Conservation (phyloP, 1,140 invertebrate genomes). For the Aricia agestis region DNA sequence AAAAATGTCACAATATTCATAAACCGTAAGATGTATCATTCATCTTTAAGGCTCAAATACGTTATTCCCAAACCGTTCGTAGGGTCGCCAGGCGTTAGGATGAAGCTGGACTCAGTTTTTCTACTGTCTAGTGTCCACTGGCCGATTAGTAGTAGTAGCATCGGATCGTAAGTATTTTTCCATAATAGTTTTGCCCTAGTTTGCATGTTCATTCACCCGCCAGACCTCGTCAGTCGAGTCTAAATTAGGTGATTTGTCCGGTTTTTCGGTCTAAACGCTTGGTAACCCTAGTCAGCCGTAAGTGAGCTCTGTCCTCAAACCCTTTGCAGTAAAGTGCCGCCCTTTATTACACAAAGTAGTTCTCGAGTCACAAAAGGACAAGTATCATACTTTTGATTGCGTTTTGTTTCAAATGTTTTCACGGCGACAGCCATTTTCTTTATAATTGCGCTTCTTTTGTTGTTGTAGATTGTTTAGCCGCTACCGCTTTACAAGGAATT, state of each 20-base stretch:
- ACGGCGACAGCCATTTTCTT: neutral
- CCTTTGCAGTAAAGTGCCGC: slow-evolving; percentile 5
- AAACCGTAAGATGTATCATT: neutral
- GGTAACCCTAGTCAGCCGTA: neutral
- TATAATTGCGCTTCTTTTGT: neutral
- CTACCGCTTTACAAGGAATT: too few relatives aligned
- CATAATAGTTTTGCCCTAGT: too few relatives aligned
- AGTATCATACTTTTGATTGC: slow-evolving; percentile 6
- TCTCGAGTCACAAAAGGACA: neutral
- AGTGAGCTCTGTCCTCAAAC: neutral
- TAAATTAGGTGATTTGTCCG: too few relatives aligned
- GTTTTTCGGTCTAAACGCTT: neutral
- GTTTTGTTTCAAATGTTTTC: neutral
- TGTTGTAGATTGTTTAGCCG: too few relatives aligned
- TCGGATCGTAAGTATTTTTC: too few relatives aligned
- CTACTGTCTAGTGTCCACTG: too few relatives aligned
- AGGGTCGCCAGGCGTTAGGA: neutral
- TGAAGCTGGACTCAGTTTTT: neutral
- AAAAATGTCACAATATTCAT: neutral
- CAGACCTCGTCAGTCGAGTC: too few relatives aligned
- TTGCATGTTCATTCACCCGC: too few relatives aligned
- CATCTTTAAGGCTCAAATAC: neutral
- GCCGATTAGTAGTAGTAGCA: too few relatives aligned
- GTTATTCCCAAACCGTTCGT: neutral
- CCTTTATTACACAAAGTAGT: slow-evolving; percentile 11